These are phyloP conservation scores for Forbesichthys agassizii DNA, from an alignment of 2,113 vertebrate genomes.

Conservation along the genomic window DNA sequence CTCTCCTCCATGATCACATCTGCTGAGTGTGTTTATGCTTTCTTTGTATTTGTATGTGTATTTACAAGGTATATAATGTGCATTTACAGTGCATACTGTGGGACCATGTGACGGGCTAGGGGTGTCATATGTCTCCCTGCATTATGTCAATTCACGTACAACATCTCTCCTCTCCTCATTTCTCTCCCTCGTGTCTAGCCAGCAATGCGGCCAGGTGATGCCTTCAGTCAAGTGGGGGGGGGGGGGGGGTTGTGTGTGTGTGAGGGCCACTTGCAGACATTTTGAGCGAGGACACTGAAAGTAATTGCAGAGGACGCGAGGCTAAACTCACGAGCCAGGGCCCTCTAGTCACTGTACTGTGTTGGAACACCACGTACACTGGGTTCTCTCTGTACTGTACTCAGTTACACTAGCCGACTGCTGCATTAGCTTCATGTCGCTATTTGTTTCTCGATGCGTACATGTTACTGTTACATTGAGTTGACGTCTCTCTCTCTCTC, in stretches of 20 bases:
- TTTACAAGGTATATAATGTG: neutral
- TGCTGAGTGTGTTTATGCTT: conserved; percentile 46
- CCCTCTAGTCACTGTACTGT: conserved; percentile 33
- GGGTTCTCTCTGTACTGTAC: conserved; percentile 27
- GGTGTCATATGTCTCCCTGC: neutral
- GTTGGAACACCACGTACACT: too few relatives aligned
- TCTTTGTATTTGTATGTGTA: conserved; percentile 3
- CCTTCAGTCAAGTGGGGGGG: neutral
- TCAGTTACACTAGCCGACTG: conserved; percentile 2
- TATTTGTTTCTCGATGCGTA: neutral
- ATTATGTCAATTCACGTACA: conserved; percentile 77
- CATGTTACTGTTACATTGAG: conserved; percentile 15
- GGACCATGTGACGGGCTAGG: too few relatives aligned
- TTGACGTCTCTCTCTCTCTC: neutral
- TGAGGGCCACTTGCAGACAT: conserved; percentile 34
- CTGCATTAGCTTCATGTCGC: conserved; percentile 19
- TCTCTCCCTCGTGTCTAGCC: conserved; percentile 59
- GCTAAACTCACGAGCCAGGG: conserved; percentile 42
- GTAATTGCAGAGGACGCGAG: conserved; percentile 42
- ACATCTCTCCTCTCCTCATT: conserved; percentile 27
- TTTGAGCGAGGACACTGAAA: conserved; percentile 50
- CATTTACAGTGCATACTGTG: too few relatives aligned
- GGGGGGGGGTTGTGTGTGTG: conserved; percentile 6
- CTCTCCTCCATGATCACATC: conserved; percentile 54
- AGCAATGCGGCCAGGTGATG: conserved; percentile 55